Conservation (phyloP, 1,140 invertebrate species). For the Ostrea edulis region DNA sequence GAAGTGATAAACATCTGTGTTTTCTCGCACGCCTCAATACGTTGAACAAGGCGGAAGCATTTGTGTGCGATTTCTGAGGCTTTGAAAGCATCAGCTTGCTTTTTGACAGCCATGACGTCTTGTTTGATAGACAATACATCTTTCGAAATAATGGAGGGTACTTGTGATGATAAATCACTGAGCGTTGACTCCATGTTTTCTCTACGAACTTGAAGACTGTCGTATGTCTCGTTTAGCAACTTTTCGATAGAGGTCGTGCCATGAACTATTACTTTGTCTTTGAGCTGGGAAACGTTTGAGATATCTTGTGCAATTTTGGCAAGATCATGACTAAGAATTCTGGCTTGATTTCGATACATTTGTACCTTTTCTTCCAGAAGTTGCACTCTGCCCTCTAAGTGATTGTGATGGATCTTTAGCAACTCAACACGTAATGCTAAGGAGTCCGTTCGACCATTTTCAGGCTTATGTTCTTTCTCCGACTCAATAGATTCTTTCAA, state of each 20-base stretch:
- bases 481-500: background rate
- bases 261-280: constrained; percentile 50
- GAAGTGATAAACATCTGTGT: constrained; percentile 36
- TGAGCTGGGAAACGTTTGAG: constrained; percentile 40
- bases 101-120: constrained; percentile 46
- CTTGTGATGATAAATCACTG: constrained; percentile 45
- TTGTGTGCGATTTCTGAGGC: constrained; percentile 43
- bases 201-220: constrained; percentile 43
- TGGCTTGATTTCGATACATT: constrained; percentile 46
- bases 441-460: background rate
- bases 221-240: constrained; percentile 38
- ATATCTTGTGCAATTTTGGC: constrained; percentile 42
- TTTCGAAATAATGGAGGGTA: constrained; percentile 49
- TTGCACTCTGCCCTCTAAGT: constrained; percentile 52
- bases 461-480: background rate
- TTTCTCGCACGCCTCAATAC: constrained; percentile 56
- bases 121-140: constrained; percentile 47
- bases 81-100: constrained; percentile 50
- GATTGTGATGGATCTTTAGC: background rate
- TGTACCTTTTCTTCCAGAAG: constrained; percentile 53
- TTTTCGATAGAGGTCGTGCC: constrained; percentile 52
- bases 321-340: constrained; percentile 44
- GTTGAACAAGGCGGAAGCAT: constrained; percentile 46
- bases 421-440: background rate
- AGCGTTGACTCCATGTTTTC: constrained; percentile 40